phyloP scores from a whole-genome alignment of 2,888 invertebrate genomes.

The Andrena marginata region DNA sequence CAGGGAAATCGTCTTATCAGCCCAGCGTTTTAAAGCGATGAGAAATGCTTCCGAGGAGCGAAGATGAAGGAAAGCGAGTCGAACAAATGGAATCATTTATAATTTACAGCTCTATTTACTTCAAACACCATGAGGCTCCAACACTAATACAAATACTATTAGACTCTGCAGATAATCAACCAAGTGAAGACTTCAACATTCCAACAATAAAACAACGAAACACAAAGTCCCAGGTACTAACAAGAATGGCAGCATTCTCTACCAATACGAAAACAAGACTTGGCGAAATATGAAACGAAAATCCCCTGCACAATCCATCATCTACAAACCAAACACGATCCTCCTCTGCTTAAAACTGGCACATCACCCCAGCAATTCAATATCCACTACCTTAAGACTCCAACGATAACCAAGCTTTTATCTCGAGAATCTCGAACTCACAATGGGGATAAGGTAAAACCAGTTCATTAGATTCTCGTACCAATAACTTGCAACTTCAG shows the following conservation, averaged over 20 bases:
- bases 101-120: no score
- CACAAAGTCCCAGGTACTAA: neutral
- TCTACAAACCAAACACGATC: neutral
- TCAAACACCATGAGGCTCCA: no score
- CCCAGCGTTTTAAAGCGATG: conserved; percentile 11
- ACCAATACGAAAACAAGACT: neutral
- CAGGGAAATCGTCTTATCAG: conserved; percentile 57
- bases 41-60: conserved; percentile 18
- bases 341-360: neutral
- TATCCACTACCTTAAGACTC: neutral
- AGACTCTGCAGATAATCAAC: no score
- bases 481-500: neutral
- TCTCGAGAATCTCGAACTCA: neutral
- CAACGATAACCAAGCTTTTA: neutral
- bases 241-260: neutral
- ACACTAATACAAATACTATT: no score
- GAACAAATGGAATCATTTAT: neutral
- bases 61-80: conserved; percentile 2
- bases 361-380: neutral
- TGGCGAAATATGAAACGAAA: neutral
- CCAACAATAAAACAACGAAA: no score
- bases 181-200: no score
- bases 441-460: neutral
- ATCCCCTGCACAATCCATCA: neutral
- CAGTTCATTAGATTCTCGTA: neutral